Conservation (phyloP, 2,888 invertebrate genomes). For the Cantharis nigra region DNA sequence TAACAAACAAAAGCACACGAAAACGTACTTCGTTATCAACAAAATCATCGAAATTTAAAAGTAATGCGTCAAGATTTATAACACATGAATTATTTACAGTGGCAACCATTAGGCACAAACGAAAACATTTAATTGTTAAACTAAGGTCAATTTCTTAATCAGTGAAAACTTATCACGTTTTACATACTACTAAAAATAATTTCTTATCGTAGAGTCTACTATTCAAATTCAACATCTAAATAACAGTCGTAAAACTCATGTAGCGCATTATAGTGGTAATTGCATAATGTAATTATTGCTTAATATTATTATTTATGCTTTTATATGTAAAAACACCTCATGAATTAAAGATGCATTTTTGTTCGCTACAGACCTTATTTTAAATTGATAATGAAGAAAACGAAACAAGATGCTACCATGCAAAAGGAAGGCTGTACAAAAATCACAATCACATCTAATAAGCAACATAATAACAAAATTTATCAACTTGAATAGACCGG, state of each 20-base stretch:
- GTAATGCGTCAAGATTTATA: constrained; percentile 9
- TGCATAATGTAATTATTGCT: not conserved
- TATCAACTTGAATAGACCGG: not conserved
- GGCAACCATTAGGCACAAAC: not conserved
- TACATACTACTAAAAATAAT: not conserved
- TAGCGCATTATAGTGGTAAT: not conserved
- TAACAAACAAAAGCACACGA: constrained; percentile 9
- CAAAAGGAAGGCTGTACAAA: not conserved
- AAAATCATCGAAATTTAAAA: constrained; percentile 1
- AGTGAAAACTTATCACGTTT: not conserved
- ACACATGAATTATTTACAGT: constrained; percentile 7
- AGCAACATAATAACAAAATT: not conserved
- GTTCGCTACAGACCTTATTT: not conserved
- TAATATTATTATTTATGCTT: not conserved
- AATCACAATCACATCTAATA: not conserved
- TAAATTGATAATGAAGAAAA: not conserved
- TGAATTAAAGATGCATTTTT: not conserved
- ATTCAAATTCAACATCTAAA: not conserved
- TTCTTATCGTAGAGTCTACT: not conserved
- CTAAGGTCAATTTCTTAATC: not conserved
- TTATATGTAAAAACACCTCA: not conserved
- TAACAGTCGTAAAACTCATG: not conserved
- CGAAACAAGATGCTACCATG: not conserved
- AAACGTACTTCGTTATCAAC: not conserved
- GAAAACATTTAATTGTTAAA: not conserved